A percentile compares a stretch with the other conserved stretches of the same genome.
Evolutionary conservation across 2,888 invertebrate species (phyloP).

Genomic region (Lumbricus terrestris): DNA sequence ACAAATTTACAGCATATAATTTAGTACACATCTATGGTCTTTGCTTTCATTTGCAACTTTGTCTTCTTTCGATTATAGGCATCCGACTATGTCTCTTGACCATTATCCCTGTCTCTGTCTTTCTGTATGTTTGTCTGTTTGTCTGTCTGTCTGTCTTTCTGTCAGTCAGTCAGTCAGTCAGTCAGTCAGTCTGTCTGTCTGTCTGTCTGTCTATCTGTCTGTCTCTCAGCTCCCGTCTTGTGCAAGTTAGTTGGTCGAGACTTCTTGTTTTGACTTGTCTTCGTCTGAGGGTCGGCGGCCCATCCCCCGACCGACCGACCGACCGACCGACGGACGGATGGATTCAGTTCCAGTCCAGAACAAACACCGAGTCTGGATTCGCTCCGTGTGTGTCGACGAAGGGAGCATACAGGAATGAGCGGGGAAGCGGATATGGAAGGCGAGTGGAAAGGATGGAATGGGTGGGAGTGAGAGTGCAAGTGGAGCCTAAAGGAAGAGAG

Average conservation of each 20-base stretch:
- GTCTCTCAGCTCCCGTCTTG: background rate
- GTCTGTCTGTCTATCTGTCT: background rate
- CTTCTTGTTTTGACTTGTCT: background rate
- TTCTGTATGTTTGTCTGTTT: no score
- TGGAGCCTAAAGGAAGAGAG: background rate
- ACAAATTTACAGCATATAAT: no score
- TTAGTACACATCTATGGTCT: no score
- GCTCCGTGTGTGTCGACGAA: background rate
- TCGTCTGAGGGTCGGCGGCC: background rate
- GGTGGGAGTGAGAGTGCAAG: background rate
- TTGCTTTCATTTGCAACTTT: background rate
- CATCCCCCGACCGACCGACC: background rate
- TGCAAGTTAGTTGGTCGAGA: background rate
- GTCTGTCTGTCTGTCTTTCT: no score
- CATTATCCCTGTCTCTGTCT: background rate
- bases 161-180: no score
- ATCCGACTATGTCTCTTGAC: background rate
- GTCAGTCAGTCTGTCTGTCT: background rate
- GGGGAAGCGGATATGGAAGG: background rate
- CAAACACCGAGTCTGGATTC: conserved; percentile 3
- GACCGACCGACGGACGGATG: background rate
- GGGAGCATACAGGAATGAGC: no score
- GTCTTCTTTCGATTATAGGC: no score
- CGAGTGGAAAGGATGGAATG: background rate
- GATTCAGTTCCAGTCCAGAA: background rate